phyloP scores from a whole-genome alignment of 1,140 invertebrate genomes.

The Drosophila carrolli region DNA sequence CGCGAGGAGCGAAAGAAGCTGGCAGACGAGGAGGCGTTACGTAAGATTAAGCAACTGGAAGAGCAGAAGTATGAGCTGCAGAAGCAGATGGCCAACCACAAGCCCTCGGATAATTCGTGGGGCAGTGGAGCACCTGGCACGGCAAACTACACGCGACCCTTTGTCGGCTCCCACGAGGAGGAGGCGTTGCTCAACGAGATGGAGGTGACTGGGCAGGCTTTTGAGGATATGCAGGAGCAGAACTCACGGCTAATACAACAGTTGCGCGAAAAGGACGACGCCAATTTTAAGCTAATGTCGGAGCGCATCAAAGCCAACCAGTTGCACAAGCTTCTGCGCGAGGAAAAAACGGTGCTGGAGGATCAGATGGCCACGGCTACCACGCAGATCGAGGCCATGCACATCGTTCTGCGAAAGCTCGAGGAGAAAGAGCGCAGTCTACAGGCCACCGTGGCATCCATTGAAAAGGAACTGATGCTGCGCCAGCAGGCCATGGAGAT shows the following conservation, averaged over 20 bases:
- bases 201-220: slow-evolving; percentile 99
- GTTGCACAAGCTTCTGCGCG: slow-evolving; percentile 95
- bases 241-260: slow-evolving; percentile 98
- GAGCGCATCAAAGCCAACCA: slow-evolving; percentile 99
- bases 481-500: slow-evolving; percentile 98
- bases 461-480: slow-evolving; percentile 96
- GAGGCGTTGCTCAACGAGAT: slow-evolving; percentile 99
- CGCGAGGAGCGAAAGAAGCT: slow-evolving; percentile 96
- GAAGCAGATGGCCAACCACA: slow-evolving; percentile 93
- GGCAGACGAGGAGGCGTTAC: slow-evolving; percentile 96
- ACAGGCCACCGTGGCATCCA: slow-evolving; percentile 95
- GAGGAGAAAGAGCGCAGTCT: slow-evolving; percentile 98
- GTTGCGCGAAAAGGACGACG: slow-evolving; percentile 98
- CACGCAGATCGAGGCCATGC: slow-evolving; percentile 97
- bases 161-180: slow-evolving; percentile 93
- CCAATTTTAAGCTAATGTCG: slow-evolving; percentile 99
- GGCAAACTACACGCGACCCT: slow-evolving; percentile 85
- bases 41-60: slow-evolving; percentile 97
- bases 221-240: slow-evolving; percentile 99
- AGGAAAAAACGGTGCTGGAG: slow-evolving; percentile 88
- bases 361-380: slow-evolving; percentile 91
- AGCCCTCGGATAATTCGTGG: slow-evolving; percentile 89
- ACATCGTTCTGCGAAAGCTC: slow-evolving; percentile 96
- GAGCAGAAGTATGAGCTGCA: slow-evolving; percentile 94
- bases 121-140: slow-evolving; percentile 57